Percentiles rank a stretch among this genome's conserved stretches.
Conservation (phyloP, 1,140 invertebrate species). For the Chironomus striatipennis region DNA sequence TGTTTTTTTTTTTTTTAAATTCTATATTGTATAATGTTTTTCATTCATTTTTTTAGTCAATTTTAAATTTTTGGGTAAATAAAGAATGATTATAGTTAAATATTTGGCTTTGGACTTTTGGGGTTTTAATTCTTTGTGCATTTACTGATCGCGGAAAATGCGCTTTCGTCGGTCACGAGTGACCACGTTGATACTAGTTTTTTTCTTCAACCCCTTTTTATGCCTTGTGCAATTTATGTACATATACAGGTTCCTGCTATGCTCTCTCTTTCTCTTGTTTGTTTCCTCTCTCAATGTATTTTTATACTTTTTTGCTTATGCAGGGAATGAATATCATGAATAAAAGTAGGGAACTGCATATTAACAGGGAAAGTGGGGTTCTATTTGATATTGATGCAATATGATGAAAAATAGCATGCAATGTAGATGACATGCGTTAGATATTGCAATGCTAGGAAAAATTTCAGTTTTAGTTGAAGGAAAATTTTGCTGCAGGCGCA, state of each 20-base stretch:
- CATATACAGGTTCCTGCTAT: not conserved
- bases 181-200: no score
- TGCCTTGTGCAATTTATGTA: not conserved
- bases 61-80: no score
- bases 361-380: not conserved
- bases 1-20: no score
- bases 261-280: no score
- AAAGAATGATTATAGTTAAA: no score
- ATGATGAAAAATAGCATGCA: not conserved
- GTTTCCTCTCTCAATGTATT: not conserved
- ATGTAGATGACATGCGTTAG: conserved; percentile 12
- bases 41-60: no score
- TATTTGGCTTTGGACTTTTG: no score
- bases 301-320: not conserved
- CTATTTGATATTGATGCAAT: not conserved
- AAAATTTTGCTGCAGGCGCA: not conserved
- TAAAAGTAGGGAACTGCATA: not conserved
- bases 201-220: conserved; percentile 4
- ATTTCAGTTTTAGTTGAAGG: no score
- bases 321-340: not conserved
- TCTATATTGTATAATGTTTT: no score
- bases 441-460: not conserved
- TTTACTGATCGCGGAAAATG: no score
- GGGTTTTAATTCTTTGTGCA: no score
- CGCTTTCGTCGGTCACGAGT: no score